A percentile compares a stretch with the other conserved stretches of the same genome.
Conservation (phyloP, 2,888 invertebrate genomes). For the Neoitamus cyanurus region DNA sequence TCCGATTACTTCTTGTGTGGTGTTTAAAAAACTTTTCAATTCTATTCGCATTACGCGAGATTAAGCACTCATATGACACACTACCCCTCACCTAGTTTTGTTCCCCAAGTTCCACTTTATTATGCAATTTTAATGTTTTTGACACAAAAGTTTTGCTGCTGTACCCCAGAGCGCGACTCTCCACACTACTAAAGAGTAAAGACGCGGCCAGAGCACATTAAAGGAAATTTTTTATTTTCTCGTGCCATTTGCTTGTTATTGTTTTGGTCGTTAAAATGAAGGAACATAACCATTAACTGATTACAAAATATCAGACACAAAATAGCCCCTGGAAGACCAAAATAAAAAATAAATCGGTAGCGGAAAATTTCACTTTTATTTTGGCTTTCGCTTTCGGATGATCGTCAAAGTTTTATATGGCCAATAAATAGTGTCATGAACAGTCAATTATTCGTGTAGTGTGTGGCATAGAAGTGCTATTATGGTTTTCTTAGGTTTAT, state of each 20-base stretch:
- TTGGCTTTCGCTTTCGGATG: slow-evolving; percentile 51
- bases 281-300: slow-evolving; percentile 41
- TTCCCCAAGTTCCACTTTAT: background rate
- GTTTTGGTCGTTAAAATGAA: slow-evolving; percentile 36
- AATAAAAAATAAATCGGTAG: slow-evolving; percentile 10
- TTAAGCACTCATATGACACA: background rate
- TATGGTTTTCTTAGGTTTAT: slow-evolving; percentile 24
- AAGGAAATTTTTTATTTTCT: slow-evolving; percentile 13
- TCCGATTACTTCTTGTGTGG: no score
- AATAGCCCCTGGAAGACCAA: background rate
- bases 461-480: background rate
- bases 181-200: background rate
- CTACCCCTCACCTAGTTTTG: background rate
- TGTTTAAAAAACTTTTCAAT: no score
- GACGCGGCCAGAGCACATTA: background rate
- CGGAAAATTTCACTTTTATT: slow-evolving; percentile 45
- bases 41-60: background rate
- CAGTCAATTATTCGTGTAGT: slow-evolving; percentile 26
- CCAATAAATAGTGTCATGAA: slow-evolving; percentile 53
- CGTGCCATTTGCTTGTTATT: slow-evolving; percentile 17
- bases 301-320: slow-evolving; percentile 29
- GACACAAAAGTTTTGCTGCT: background rate
- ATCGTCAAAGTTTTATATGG: slow-evolving; percentile 53
- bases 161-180: background rate
- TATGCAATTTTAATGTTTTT: slow-evolving; percentile 24